These are phyloP conservation scores for Aplidium turbinatum DNA, from an alignment of 23 tunicate genomes.

Conservation along the genomic window DNA sequence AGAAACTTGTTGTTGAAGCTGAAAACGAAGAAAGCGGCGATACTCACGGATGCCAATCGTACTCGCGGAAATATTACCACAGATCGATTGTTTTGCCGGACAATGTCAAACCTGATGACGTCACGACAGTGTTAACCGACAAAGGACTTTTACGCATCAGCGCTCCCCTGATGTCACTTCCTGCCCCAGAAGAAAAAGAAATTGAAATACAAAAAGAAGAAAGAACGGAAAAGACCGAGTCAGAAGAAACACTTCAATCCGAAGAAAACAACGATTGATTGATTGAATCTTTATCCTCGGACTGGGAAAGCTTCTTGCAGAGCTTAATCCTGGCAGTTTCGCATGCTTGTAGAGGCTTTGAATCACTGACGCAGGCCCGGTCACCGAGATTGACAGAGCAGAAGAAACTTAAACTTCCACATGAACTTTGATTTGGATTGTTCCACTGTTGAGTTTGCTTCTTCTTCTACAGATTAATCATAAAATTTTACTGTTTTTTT, in stretches of 20 bases:
- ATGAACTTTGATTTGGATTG: no score
- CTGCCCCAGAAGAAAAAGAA: conserved; percentile 27
- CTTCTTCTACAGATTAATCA: no score
- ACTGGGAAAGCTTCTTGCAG: no score
- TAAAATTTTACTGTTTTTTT: no score
- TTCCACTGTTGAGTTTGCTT: no score
- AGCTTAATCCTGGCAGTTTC: no score
- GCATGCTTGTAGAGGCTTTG: no score
- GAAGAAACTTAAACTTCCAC: no score
- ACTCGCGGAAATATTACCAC: conserved; percentile 22
- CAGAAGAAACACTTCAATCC: neutral
- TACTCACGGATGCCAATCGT: conserved; percentile 10
- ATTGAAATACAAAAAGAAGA: conserved; percentile 8
- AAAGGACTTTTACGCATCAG: conserved; percentile 25
- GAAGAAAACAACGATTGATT: neutral
- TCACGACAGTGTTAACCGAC: conserved; percentile 18
- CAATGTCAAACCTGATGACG: conserved; percentile 22
- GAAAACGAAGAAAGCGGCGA: conserved; percentile 9
- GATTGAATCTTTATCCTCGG: no score
- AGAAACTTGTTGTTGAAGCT: conserved; percentile 29
- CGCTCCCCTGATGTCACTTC: conserved; percentile 37
- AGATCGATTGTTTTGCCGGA: conserved; percentile 30
- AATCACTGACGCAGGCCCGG: no score
- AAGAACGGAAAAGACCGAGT: neutral
- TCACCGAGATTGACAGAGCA: no score